A percentile compares a stretch with the other conserved stretches of the same genome.
Evolutionary conservation across 2,797 vertebrate genomes (phyloP).

Genomic region (Eulemur albifrons): DNA sequence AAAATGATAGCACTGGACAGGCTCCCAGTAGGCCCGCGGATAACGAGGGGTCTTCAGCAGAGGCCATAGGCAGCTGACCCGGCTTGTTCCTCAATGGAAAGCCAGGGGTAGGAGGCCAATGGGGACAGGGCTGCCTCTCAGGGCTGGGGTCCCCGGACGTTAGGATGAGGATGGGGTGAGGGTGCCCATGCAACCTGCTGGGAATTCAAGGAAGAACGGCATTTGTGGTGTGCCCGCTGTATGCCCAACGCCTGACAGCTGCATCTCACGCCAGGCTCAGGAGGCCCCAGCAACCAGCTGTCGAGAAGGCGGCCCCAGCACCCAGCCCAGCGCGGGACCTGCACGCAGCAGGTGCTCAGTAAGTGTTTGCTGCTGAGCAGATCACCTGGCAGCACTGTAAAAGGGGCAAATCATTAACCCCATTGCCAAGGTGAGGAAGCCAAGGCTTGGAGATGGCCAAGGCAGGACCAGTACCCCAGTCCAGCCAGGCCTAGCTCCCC

Average conservation of each 20-base stretch:
- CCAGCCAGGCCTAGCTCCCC: neutral
- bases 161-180: neutral
- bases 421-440: neutral
- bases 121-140: neutral
- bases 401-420: neutral
- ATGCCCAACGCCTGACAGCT: neutral
- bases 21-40: neutral
- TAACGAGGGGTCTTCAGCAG: neutral
- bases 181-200: accelerated
- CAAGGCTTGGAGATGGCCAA: neutral
- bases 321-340: neutral
- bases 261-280: neutral
- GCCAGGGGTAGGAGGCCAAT: neutral
- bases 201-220: neutral
- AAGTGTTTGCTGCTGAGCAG: neutral
- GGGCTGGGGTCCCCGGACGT: neutral
- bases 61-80: neutral
- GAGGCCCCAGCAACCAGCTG: neutral
- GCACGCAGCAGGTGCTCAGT: neutral
- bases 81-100: neutral
- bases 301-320: neutral
- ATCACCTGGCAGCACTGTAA: neutral
- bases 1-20: neutral
- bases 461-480: neutral
- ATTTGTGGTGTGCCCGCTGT: neutral